phyloP scores from a whole-genome alignment of 2,113 vertebrate species.

The Sinocyclocheilus maitianheensis region DNA sequence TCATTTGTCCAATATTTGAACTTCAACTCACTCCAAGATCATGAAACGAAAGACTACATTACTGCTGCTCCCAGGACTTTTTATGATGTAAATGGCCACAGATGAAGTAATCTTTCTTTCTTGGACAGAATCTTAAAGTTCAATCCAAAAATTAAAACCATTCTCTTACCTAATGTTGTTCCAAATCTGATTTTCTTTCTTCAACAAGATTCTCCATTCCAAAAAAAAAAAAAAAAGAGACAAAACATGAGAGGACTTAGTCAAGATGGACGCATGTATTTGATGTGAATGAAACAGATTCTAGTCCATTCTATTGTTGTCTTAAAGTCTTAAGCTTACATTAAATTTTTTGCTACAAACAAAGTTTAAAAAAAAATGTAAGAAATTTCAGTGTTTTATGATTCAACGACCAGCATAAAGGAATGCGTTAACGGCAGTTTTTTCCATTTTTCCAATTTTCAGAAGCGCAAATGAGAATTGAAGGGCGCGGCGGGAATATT shows the following conservation, averaged over 20 bases:
- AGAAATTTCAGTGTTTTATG: not conserved
- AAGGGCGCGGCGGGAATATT: not conserved
- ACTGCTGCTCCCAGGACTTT: not conserved
- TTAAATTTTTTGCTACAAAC: too few species aligned
- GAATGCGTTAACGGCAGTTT: not conserved
- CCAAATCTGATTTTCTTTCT: not conserved
- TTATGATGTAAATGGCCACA: not conserved
- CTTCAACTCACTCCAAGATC: not conserved
- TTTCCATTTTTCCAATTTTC: not conserved
- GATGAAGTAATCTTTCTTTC: not conserved
- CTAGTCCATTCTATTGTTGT: not conserved
- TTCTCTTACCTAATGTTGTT: too few species aligned
- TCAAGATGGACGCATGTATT: not conserved
- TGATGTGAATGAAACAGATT: too few species aligned
- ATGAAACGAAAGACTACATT: not conserved
- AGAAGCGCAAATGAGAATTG: not conserved
- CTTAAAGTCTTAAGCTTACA: too few species aligned
- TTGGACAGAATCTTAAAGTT: not conserved
- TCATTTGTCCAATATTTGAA: not conserved
- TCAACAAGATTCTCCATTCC: not conserved
- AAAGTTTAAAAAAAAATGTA: too few species aligned
- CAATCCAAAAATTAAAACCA: not conserved
- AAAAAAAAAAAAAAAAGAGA: not conserved
- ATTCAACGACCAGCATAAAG: not conserved
- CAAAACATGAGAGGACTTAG: not conserved